Conservation (phyloP, 2,888 invertebrate genomes). For the Pseudococcus longispinus region DNA sequence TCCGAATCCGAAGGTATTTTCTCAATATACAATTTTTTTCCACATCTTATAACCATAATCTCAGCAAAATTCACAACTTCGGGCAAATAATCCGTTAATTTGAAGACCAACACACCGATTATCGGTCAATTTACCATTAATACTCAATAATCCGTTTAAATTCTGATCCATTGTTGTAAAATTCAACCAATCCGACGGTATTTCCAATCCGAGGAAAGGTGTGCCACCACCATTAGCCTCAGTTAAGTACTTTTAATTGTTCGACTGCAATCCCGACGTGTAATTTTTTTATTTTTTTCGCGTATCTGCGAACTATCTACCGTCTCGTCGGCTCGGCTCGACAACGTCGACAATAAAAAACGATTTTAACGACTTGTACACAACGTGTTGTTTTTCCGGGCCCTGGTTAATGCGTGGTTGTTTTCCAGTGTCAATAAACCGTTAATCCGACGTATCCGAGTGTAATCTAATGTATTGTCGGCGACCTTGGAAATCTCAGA, state of each 20-base stretch:
- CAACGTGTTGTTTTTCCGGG: neutral
- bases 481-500: neutral
- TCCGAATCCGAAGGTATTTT: neutral
- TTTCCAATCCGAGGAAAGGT: neutral
- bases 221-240: neutral
- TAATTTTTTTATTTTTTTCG: neutral
- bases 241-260: constrained; percentile 7
- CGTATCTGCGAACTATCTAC: neutral
- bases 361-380: neutral
- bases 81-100: too few relatives aligned
- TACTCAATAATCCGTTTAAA: neutral
- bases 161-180: neutral
- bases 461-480: neutral
- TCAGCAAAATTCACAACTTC: neutral
- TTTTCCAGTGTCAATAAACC: constrained; percentile 26
- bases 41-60: neutral
- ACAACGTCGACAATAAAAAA: neutral
- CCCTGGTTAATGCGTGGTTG: neutral
- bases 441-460: neutral
- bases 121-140: neutral
- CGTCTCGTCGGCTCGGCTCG: neutral
- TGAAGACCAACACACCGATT: neutral
- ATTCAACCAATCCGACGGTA: neutral
- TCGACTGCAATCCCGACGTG: neutral
- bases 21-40: neutral